Base-by-base conservation (phyloP, 2,888 invertebrate genomes). In the Pyrocoelia pectoralis region DNA sequence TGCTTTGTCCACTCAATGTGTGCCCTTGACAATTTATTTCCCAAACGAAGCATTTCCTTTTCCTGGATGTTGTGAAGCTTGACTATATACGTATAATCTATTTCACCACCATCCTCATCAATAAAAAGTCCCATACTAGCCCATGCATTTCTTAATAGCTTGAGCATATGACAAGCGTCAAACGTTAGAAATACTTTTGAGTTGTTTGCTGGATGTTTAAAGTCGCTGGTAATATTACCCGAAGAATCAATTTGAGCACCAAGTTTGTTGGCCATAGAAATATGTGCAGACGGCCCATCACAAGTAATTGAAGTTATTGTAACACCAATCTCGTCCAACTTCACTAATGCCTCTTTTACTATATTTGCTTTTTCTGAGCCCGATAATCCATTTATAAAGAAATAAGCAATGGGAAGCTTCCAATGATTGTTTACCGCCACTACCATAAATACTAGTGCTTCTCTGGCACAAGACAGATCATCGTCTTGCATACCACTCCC, bases 391-490 rank as follows among this genome's bases (percentile, higher is more conserved):
- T 61, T 50, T 28, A 67, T 68, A 38, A 71, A 56, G 52, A 69
- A 72, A 60, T 70, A 71, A n/a, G 56, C 70, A 6, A 69, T n/a
- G 5, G 70, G 71, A 14, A 68, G 24, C 60, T 70, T 70, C 64
- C 65, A 70, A 17, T 49, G 12, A 3, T 46, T 43, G 38, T 70
- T 69, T 4, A 70, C 28, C 4, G 38, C 54, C 6, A 69, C 69
- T 8, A 48, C 53, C 56, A 68, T 53, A 41, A 70, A 69, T 1
- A 70, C 68, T 4, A 68, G 28, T 10, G 62, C 67, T 29, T 66
- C 40, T 24, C 28, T 69, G 6, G 68, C 68, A 48, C 28, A 18
- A 3, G 15, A 51, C 18, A 48, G 19, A 8, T 12, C 8, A 28
- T 57, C 51, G 18, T 40, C 46, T 43, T 67, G 60, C 5, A 58